Conservation (phyloP, 1,140 invertebrate genomes). For the Macrotrachela quadricornifera region DNA sequence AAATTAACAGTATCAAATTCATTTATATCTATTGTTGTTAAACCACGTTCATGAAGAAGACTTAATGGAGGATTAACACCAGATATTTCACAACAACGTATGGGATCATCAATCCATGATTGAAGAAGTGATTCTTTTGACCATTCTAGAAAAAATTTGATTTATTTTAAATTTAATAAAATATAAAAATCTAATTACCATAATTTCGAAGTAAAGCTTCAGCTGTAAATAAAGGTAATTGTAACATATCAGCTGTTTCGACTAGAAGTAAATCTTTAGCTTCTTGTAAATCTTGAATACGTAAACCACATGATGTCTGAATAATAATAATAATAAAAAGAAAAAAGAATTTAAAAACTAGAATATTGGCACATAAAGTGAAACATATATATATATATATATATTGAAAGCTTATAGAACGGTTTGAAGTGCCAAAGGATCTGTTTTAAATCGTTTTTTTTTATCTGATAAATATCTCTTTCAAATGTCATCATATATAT, state of each 20-base stretch:
- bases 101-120: slow-evolving; percentile 46
- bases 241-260: slow-evolving; percentile 51
- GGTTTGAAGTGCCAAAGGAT: too few species aligned
- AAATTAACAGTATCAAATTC: not conserved
- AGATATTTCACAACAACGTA: slow-evolving; percentile 43
- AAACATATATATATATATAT: too few species aligned
- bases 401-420: too few species aligned
- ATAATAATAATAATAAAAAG: not conserved
- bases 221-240: slow-evolving; percentile 47
- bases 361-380: too few species aligned
- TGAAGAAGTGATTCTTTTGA: slow-evolving; percentile 44
- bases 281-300: slow-evolving; percentile 49
- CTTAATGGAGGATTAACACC: slow-evolving; percentile 41
- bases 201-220: slow-evolving; percentile 47
- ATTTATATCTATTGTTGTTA: slow-evolving; percentile 15
- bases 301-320: slow-evolving; percentile 41
- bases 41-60: slow-evolving; percentile 17
- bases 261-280: slow-evolving; percentile 49
- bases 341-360: too few species aligned
- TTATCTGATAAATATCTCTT: too few species aligned
- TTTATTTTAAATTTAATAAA: not conserved
- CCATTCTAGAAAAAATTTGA: slow-evolving; percentile 38
- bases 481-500: too few species aligned
- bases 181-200: slow-evolving; percentile 31
- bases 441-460: too few species aligned